phyloP scores from a whole-genome alignment of 2,888 invertebrate genomes.

The Leptinotarsa juncta region DNA sequence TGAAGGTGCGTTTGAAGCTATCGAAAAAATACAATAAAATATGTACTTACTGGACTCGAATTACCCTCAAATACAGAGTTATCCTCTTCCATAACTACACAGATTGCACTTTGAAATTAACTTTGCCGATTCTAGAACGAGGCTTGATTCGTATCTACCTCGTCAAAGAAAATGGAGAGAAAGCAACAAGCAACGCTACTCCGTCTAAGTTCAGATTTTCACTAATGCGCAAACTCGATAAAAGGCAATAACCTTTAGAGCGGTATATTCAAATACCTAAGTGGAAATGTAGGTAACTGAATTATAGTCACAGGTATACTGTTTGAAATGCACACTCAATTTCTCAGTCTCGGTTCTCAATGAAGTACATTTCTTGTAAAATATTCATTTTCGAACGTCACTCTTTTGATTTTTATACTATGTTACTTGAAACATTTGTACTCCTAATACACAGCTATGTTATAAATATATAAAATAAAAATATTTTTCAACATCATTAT shows the following conservation, averaged over 20 bases:
- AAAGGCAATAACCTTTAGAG: conserved; percentile 52
- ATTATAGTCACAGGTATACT: no score
- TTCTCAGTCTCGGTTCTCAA: no score
- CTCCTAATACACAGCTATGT: no score
- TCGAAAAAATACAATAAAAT: conserved; percentile 54
- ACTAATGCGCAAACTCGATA: conserved; percentile 72
- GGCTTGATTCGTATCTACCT: conserved; percentile 7
- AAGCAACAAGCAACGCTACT: conserved; percentile 49
- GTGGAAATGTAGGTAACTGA: no score
- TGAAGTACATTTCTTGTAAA: no score
- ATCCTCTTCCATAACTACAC: conserved; percentile 75
- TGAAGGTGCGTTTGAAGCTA: conserved; percentile 40
- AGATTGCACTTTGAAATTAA: conserved; percentile 63
- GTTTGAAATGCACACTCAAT: no score
- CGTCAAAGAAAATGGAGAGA: conserved; percentile 38
- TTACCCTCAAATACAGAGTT: conserved; percentile 72
- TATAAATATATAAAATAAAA: no score
- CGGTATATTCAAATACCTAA: conserved; percentile 48
- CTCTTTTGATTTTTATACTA: no score
- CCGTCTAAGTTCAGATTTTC: conserved; percentile 71
- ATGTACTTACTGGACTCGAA: conserved; percentile 72
- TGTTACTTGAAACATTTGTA: no score
- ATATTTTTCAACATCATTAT: no score
- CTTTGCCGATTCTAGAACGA: conserved; percentile 49
- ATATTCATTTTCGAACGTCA: no score